phyloP scores from a whole-genome alignment of 1,140 invertebrate genomes.

The Linepithema humile region DNA sequence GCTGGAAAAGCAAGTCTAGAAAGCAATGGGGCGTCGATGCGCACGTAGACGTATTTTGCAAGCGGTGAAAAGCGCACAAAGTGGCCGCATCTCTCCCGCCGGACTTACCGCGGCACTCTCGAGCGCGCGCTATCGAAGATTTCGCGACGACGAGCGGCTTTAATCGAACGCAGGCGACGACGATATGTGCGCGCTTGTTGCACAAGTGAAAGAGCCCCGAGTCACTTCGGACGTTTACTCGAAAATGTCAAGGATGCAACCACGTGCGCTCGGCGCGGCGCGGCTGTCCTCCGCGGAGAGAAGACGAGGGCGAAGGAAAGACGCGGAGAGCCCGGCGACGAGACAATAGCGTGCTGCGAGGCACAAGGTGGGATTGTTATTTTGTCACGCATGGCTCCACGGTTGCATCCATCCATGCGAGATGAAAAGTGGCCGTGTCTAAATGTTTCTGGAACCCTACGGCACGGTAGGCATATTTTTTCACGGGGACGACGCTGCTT shows the following conservation, averaged over 20 bases:
- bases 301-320: neutral
- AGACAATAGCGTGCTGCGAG: constrained; percentile 69
- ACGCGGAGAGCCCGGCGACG: neutral
- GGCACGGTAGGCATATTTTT: neutral
- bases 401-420: neutral
- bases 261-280: too few relatives aligned
- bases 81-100: neutral
- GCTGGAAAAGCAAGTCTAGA: constrained; percentile 60
- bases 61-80: constrained; percentile 59
- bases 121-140: constrained; percentile 26
- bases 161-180: constrained; percentile 73
- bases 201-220: constrained; percentile 80
- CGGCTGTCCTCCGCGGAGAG: constrained; percentile 15
- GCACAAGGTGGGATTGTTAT: constrained; percentile 71
- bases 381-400: constrained; percentile 68
- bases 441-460: constrained; percentile 55
- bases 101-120: neutral
- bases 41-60: constrained; percentile 59
- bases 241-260: constrained; percentile 83
- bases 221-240: constrained; percentile 68
- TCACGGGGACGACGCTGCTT: constrained; percentile 23
- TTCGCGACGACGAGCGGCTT: constrained; percentile 41
- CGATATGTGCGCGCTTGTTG: constrained; percentile 73
- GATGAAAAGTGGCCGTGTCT: constrained; percentile 35
- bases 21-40: constrained; percentile 51